phyloP scores from a whole-genome alignment of 2,888 invertebrate genomes.

The Sarcophaga caerulescens region DNA sequence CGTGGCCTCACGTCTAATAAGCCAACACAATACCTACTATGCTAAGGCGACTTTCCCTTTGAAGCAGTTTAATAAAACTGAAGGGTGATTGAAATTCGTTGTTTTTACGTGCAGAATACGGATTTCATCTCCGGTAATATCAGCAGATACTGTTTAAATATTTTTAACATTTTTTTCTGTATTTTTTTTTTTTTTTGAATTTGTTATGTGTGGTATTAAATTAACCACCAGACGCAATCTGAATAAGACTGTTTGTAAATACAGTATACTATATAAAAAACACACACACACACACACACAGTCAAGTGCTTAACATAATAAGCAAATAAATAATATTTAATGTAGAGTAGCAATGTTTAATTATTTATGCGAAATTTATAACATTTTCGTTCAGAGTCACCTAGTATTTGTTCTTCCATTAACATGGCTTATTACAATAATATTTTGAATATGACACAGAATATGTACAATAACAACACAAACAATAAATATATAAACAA shows the following conservation, averaged over 20 bases:
- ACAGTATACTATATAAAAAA: slow-evolving; percentile 17
- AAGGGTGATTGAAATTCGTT: neutral
- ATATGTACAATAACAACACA: neutral
- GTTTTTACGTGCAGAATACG: neutral
- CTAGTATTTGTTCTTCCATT: neutral
- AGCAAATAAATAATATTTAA: neutral
- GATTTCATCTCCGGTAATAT: neutral
- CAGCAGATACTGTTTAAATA: neutral
- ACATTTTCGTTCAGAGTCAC: slow-evolving; percentile 28
- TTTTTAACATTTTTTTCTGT: neutral
- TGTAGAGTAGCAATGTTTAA: neutral
- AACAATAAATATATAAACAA: slow-evolving; percentile 19
- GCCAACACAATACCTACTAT: too few relatives aligned
- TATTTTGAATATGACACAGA: neutral
- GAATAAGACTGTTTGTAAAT: slow-evolving; percentile 19
- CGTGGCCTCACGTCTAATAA: too few relatives aligned
- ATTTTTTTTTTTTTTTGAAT: slow-evolving; percentile 17
- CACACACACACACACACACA: neutral
- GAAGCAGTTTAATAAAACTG: too few relatives aligned
- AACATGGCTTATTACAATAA: neutral
- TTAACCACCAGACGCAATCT: slow-evolving; percentile 1
- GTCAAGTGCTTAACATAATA: neutral
- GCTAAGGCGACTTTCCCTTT: too few relatives aligned
- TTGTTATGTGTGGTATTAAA: slow-evolving; percentile 10
- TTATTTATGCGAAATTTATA: slow-evolving; percentile 39